These are phyloP conservation scores for Ranitomeya variabilis DNA, from an alignment of 2,113 vertebrate genomes.

Conservation along the genomic window DNA sequence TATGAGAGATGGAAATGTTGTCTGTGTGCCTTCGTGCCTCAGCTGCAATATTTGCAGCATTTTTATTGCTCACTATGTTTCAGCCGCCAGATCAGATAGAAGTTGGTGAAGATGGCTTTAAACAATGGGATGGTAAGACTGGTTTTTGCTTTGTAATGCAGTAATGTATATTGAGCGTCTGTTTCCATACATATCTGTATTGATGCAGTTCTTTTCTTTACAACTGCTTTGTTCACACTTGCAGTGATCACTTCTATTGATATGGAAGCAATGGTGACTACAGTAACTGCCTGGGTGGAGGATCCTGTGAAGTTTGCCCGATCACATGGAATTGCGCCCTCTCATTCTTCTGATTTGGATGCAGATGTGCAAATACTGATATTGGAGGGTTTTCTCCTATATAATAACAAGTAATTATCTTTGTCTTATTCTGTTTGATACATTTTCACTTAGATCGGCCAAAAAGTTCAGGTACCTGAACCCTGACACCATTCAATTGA, in stretches of 20 bases:
- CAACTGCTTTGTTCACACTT: conserved; percentile 59
- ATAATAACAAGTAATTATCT: conserved; percentile 74
- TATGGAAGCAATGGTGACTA: conserved; percentile 82
- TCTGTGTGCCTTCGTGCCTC: background rate
- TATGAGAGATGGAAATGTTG: background rate
- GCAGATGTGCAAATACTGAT: conserved; percentile 76
- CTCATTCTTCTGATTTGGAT: conserved; percentile 60
- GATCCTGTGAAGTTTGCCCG: conserved; percentile 81
- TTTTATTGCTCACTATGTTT: conserved; percentile 87
- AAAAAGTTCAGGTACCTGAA: too few species aligned
- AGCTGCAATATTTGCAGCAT: conserved; percentile 73
- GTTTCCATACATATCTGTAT: conserved; percentile 38
- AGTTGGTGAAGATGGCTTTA: conserved; percentile 83
- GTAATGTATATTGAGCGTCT: conserved; percentile 69
- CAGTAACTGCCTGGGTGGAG: conserved; percentile 75
- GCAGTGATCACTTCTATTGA: conserved; percentile 78
- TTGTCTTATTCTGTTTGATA: too few species aligned
- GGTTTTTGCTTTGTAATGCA: conserved; percentile 79
- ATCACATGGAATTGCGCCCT: conserved; percentile 73
- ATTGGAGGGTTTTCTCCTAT: conserved; percentile 80
- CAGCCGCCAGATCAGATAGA: conserved; percentile 84
- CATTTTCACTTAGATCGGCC: too few species aligned
- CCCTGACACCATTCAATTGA: too few species aligned
- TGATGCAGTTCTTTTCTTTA: conserved; percentile 38
- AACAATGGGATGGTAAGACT: conserved; percentile 89